These are phyloP conservation scores for Yoshiicerus persimilis DNA, from an alignment of 1,140 invertebrate species.

Conservation along the genomic window DNA sequence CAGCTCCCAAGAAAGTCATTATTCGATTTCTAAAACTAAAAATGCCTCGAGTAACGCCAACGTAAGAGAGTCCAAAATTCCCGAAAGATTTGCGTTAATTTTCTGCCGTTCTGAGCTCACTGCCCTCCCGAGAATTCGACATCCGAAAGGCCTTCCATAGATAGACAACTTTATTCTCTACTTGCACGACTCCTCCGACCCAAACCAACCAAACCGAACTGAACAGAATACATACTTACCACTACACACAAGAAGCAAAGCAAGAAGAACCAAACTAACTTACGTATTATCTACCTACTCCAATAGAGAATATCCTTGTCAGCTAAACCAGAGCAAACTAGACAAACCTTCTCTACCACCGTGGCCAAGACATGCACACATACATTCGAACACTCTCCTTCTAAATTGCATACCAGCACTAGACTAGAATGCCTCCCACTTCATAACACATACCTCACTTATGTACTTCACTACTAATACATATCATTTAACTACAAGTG, in stretches of 20 bases:
- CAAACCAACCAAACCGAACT: neutral
- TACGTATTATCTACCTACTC: neutral
- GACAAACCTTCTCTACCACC: neutral
- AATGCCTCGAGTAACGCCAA: slow-evolving; percentile 49
- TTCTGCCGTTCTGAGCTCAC: slow-evolving; percentile 71
- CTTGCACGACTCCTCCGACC: slow-evolving; percentile 31
- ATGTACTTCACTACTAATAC: neutral
- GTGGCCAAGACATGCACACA: neutral
- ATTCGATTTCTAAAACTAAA: slow-evolving; percentile 53
- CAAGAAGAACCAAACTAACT: neutral
- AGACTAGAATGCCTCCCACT: neutral
- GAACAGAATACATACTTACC: neutral
- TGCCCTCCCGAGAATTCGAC: slow-evolving; percentile 59
- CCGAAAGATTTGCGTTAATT: slow-evolving; percentile 67
- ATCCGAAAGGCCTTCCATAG: slow-evolving; percentile 47
- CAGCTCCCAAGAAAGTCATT: slow-evolving; percentile 51
- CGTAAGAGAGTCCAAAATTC: slow-evolving; percentile 58
- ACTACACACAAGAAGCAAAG: neutral
- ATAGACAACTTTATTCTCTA: slow-evolving; percentile 44
- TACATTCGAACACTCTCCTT: neutral
- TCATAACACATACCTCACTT: neutral
- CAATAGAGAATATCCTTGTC: neutral
- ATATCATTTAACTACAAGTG: neutral
- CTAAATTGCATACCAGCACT: neutral
- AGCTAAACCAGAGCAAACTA: neutral